Percentiles rank a stretch among this genome's conserved stretches.
phyloP scores from a whole-genome alignment of 2,113 vertebrate species.

The Neotragus moschatus region DNA sequence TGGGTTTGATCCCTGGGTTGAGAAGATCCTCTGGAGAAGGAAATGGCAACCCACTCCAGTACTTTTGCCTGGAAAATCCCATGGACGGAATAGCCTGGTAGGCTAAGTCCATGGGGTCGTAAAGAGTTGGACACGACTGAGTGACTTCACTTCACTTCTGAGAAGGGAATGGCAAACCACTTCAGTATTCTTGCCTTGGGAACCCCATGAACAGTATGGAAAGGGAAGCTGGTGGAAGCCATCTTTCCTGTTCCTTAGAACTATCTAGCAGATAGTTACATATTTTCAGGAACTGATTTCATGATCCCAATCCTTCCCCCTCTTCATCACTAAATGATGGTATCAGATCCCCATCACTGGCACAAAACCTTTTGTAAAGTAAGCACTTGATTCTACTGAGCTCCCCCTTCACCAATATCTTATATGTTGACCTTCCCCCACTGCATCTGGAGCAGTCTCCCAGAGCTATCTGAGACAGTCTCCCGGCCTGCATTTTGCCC shows the following conservation, averaged over 20 bases:
- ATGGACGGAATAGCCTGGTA: no score
- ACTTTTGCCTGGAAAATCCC: no score
- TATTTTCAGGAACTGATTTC: neutral
- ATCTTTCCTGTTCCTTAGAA: neutral
- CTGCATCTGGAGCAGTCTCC: neutral
- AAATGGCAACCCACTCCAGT: no score
- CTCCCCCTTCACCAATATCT: neutral
- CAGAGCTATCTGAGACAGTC: neutral
- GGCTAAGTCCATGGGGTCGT: no score
- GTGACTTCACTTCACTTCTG: neutral
- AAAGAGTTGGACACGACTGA: no score
- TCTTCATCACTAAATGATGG: neutral
- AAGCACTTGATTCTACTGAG: neutral
- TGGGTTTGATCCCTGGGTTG: no score
- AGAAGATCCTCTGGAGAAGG: no score
- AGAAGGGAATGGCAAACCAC: neutral
- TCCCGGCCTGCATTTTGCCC: neutral
- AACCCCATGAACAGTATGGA: neutral
- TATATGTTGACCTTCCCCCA: neutral
- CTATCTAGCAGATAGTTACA: neutral
- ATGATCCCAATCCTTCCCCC: neutral
- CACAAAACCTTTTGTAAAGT: neutral
- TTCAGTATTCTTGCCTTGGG: neutral
- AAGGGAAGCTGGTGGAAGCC: neutral
- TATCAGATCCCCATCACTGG: neutral